Evolutionary conservation across 2,888 invertebrate species (phyloP).

Genomic region (Belgica antarctica): DNA sequence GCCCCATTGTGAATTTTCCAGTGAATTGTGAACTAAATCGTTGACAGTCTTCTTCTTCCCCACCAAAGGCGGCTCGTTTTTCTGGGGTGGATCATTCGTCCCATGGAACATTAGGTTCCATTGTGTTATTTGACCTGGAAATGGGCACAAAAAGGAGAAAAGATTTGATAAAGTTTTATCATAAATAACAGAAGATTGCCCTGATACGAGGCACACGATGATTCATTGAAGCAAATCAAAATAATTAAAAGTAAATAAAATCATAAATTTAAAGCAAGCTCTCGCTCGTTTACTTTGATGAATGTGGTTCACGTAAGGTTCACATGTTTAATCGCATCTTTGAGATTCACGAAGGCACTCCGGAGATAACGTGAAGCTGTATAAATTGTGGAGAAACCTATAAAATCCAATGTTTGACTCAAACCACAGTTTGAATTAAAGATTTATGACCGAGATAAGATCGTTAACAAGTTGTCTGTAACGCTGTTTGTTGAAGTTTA

Average conservation of each 20-base stretch:
- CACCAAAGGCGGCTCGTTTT: constrained; percentile 52
- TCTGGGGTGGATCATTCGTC: constrained; percentile 65
- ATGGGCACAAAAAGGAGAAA: neutral
- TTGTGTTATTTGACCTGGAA: constrained; percentile 63
- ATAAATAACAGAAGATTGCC: constrained; percentile 34
- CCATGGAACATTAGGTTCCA: constrained; percentile 84
- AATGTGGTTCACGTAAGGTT: no score
- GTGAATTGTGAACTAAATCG: constrained; percentile 62
- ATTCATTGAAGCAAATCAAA: neutral
- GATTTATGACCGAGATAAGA: no score
- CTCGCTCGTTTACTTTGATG: neutral
- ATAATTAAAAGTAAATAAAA: constrained; percentile 3
- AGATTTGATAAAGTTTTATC: no score
- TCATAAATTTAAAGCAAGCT: neutral
- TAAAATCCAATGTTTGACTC: no score
- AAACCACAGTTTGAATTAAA: no score
- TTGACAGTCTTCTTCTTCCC: constrained; percentile 50
- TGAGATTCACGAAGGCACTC: no score
- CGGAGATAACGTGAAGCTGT: no score
- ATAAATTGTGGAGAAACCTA: no score
- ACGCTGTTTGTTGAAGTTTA: no score
- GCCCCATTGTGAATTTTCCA: constrained; percentile 52
- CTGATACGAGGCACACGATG: neutral
- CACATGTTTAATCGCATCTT: no score
- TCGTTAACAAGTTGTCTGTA: no score